These are phyloP conservation scores for Drosophila sturtevanti DNA, from an alignment of 1,140 invertebrate species.

Conservation along the genomic window DNA sequence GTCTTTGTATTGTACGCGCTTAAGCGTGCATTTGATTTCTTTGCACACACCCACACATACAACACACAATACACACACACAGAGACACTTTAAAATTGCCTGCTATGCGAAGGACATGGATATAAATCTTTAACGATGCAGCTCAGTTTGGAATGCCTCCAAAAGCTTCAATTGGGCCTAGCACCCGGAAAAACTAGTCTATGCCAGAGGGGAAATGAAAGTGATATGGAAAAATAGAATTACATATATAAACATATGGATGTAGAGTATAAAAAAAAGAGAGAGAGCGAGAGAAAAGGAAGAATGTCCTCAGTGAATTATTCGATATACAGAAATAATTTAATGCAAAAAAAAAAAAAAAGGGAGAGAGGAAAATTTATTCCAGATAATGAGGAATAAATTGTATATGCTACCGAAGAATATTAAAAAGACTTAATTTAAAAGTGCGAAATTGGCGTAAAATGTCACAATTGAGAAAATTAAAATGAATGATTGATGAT, in stretches of 20 bases:
- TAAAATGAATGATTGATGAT: neutral
- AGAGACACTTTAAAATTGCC: conserved; percentile 54
- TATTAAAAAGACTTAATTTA: neutral
- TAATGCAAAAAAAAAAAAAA: neutral
- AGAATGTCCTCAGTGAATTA: neutral
- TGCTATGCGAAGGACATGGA: conserved; percentile 57
- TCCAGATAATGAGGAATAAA: neutral
- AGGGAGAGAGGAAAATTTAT: neutral
- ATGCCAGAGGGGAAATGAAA: neutral
- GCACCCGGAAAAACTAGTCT: neutral
- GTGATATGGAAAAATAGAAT: neutral
- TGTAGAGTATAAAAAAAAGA: neutral
- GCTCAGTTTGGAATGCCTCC: too few relatives aligned
- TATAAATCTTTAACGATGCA: conserved; percentile 71
- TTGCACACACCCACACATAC: conserved; percentile 24
- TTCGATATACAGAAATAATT: too few relatives aligned
- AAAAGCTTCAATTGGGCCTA: neutral
- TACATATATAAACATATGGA: too few relatives aligned
- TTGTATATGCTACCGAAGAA: neutral
- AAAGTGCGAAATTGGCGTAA: neutral
- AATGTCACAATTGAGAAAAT: neutral
- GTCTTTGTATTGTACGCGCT: conserved; percentile 29
- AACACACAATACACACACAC: conserved; percentile 11
- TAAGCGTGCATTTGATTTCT: conserved; percentile 55
- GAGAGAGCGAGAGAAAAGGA: neutral